A percentile compares a stretch with the other conserved stretches of the same genome.
Conservation (phyloP, 2,888 invertebrate species). For the Bugula neritina region DNA sequence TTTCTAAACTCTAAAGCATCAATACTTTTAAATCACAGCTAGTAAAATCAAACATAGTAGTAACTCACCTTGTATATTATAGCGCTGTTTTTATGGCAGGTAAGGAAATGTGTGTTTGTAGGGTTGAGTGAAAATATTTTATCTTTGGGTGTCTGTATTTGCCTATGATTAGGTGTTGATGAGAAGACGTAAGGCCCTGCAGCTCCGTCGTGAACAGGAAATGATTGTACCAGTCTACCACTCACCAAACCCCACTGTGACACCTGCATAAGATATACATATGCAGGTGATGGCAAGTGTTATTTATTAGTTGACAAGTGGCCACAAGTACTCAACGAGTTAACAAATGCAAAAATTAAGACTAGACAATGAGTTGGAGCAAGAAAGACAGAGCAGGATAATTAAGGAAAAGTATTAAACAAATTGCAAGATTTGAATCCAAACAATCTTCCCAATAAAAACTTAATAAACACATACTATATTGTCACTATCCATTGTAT, state of each 20-base stretch:
- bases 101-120: conserved; percentile 54
- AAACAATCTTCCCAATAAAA: too few species aligned
- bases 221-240: conserved; percentile 17
- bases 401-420: too few species aligned
- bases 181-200: conserved; percentile 40
- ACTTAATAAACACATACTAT: too few species aligned
- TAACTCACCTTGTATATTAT: conserved; percentile 55
- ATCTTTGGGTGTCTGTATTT: conserved; percentile 46
- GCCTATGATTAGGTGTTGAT: conserved; percentile 30
- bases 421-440: too few species aligned
- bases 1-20: too few species aligned
- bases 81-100: conserved; percentile 53
- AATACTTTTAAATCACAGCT: too few species aligned
- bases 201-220: conserved; percentile 41
- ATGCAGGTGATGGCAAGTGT: neutral
- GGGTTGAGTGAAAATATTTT: conserved; percentile 56
- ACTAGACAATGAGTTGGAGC: too few species aligned
- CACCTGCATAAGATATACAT: conserved; percentile 2
- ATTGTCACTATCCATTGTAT: conserved; percentile 59
- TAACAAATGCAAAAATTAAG: too few species aligned
- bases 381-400: too few species aligned
- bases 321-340: too few species aligned
- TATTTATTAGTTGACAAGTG: too few species aligned
- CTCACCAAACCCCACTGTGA: conserved; percentile 4
- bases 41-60: too few species aligned